Evolutionary conservation across 2,113 vertebrate genomes (phyloP), one percentile per base, ranked within the genome.

Genomic region (Chloroceryle aenea): DNA sequence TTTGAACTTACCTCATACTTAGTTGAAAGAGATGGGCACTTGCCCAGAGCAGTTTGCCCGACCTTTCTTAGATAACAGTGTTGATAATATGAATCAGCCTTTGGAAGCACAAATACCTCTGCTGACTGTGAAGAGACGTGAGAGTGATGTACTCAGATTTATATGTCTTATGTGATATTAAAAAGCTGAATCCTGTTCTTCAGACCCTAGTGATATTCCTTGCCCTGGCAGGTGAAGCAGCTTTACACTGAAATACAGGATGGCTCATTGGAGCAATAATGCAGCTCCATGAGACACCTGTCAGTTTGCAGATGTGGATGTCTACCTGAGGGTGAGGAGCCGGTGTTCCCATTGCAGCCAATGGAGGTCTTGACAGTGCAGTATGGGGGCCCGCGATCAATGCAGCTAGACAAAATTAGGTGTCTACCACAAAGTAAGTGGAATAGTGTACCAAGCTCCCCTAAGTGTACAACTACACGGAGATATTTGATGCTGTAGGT

Each of bases 11-110:
- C 53, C 73, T 77, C 16, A 43, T 61, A 30, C 27, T 76, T 58
- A 19, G 12, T 55, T 66, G 50, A 92, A 86, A 78, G 68, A 78
- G 23, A 25, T 13, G 29, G 42, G 45, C 56, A 62, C 26, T 90
- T 55, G 12, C 72, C 68, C 59, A 89, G 50, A 56, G 56, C 34
- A 77, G 17, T 67, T 77, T 81, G 15, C 55, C 13, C 0, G 1
- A 52, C 30, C 19, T 50, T 85, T 86, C 63, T 75, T 74, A 78
- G 62, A 32, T 66, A 62, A 66, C 30, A 43, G 53, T 56, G 20
- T 42, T 52, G 50, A 75, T 72, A 55, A 32, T 22, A 92, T 92
- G 85, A 91, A 91, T 91, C 76, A 91, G 55, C n/a, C 59, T 86
- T 78, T n/a, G 32, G 55, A 86, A 45, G 20, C 40, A 89, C 56